Conservation (phyloP, 2,888 invertebrate genomes). For the Volucella inanis region DNA sequence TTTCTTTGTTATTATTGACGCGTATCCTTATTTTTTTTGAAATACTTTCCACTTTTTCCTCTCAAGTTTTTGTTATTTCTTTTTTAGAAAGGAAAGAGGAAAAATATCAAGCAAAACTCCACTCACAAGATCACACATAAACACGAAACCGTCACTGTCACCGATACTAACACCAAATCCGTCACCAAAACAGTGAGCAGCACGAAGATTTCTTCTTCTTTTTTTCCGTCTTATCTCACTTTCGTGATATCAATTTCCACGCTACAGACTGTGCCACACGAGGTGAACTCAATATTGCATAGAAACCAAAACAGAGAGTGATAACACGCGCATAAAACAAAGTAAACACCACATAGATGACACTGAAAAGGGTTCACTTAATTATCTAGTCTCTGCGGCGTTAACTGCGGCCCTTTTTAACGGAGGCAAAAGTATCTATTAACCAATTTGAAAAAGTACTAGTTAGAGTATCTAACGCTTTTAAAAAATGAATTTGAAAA, state of each 20-base stretch:
- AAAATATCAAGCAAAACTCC: constrained; percentile 8
- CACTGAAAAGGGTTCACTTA: constrained; percentile 43
- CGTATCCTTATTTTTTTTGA: constrained; percentile 47
- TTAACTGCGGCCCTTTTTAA: constrained; percentile 50
- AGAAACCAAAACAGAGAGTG: constrained; percentile 66
- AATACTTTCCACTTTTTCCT: constrained; percentile 33
- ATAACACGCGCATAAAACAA: constrained; percentile 37
- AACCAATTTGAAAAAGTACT: constrained; percentile 13
- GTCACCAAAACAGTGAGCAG: background rate
- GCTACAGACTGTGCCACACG: background rate
- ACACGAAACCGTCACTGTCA: too few relatives aligned
- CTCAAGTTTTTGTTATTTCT: background rate
- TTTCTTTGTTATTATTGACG: background rate
- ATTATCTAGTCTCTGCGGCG: constrained; percentile 23
- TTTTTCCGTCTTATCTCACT: constrained; percentile 55
- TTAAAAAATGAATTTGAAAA: constrained; percentile 1
- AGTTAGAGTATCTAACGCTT: constrained; percentile 20
- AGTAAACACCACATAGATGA: constrained; percentile 9
- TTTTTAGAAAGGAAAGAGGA: background rate
- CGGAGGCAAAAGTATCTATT: constrained; percentile 33
- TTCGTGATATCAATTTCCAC: constrained; percentile 56
- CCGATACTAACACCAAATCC: background rate
- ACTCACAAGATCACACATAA: constrained; percentile 33
- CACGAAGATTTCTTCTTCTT: background rate
- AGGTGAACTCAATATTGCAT: constrained; percentile 44